Conservation (phyloP, 2,888 invertebrate species). For the Ochropleura leucogaster region DNA sequence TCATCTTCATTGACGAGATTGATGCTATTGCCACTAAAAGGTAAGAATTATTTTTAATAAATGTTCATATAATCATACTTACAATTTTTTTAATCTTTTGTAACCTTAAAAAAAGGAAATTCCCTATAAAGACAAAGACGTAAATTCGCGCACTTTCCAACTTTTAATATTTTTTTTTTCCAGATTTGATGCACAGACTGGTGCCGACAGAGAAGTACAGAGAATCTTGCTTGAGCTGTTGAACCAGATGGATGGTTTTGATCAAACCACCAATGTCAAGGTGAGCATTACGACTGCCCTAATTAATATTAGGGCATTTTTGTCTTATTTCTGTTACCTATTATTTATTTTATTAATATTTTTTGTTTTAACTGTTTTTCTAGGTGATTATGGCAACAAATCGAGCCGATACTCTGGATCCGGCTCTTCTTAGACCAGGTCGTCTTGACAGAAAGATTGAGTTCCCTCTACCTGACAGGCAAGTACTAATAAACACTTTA, state of each 20-base stretch:
- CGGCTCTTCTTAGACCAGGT: constrained; percentile 98
- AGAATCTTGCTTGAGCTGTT: constrained; percentile 98
- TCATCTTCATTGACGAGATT: constrained; percentile 99
- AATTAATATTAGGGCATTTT: not conserved
- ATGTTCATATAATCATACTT: not conserved
- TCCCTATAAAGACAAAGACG: not conserved
- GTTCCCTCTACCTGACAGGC: constrained; percentile 98
- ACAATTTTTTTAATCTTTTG: too few relatives aligned
- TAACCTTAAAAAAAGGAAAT: too few relatives aligned
- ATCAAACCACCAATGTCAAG: constrained; percentile 99
- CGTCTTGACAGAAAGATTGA: constrained; percentile 99
- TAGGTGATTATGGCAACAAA: constrained; percentile 98
- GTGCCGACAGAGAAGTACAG: constrained; percentile 99
- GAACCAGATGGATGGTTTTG: constrained; percentile 99
- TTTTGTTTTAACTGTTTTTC: constrained; percentile 8
- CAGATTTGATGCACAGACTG: constrained; percentile 98
- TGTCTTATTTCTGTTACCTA: not conserved
- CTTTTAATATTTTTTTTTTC: constrained; percentile 41
- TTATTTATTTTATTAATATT: not conserved
- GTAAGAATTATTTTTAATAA: constrained; percentile 68
- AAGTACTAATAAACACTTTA: constrained; percentile 23
- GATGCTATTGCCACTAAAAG: constrained; percentile 99
- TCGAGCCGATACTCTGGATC: constrained; percentile 99
- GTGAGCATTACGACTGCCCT: constrained; percentile 81
- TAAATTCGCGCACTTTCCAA: not conserved